These are phyloP conservation scores for Epinephelus awoara DNA, from an alignment of 2,797 vertebrate species.

Conservation along the genomic window DNA sequence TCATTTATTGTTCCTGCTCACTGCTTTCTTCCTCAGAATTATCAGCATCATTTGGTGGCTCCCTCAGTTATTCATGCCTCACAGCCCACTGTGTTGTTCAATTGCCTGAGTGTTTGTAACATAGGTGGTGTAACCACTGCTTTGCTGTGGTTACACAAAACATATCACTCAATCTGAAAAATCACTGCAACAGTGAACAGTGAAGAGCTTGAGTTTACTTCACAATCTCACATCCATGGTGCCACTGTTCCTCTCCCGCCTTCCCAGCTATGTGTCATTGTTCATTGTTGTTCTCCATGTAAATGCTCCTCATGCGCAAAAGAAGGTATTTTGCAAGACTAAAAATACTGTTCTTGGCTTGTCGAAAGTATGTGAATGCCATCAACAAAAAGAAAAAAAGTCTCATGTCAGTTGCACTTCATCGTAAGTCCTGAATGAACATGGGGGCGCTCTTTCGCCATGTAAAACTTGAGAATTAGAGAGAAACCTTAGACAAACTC, in stretches of 20 bases:
- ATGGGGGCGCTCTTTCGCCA: not conserved
- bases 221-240: conserved; percentile 30
- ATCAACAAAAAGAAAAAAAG: conserved; percentile 17
- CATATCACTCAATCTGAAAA: not conserved
- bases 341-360: conserved; percentile 47
- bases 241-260: not conserved
- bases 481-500: conserved; percentile 28
- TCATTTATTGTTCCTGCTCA: not conserved
- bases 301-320: conserved; percentile 54
- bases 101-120: not conserved
- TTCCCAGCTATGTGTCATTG: conserved; percentile 22
- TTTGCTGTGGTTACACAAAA: conserved; percentile 3
- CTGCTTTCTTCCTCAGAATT: not conserved
- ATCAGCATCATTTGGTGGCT: not conserved
- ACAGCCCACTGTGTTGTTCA: not conserved
- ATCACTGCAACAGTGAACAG: not conserved
- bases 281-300: conserved; percentile 27
- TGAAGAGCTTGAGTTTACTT: not conserved
- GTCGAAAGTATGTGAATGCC: conserved; percentile 24
- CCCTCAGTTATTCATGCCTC: not conserved
- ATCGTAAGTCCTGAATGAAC: conserved; percentile 23
- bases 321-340: conserved; percentile 40
- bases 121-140: not conserved
- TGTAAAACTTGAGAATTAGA: not conserved
- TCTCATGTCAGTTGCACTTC: conserved; percentile 20